Conservation (phyloP, 2,888 invertebrate genomes). For the Amiota communis region DNA sequence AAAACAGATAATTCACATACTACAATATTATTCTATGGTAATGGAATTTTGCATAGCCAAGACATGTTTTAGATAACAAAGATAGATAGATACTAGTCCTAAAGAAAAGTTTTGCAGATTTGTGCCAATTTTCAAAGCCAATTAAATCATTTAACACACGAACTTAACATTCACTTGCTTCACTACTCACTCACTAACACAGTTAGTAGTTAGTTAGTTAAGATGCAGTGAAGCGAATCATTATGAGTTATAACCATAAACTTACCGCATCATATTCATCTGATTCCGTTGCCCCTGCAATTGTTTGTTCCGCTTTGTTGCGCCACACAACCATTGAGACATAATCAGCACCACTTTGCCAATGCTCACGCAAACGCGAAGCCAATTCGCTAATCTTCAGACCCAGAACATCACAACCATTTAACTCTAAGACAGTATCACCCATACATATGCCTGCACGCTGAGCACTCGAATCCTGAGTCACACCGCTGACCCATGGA, state of each 20-base stretch:
- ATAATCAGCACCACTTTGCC: conserved; percentile 66
- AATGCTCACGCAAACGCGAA: conserved; percentile 64
- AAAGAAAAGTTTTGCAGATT: too few relatives aligned
- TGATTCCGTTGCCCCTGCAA: conserved; percentile 39
- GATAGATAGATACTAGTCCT: too few relatives aligned
- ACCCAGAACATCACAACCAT: conserved; percentile 70
- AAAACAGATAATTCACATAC: too few relatives aligned
- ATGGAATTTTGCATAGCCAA: too few relatives aligned
- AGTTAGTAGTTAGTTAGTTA: too few relatives aligned
- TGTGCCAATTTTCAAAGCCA: too few relatives aligned
- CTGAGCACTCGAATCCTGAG: conserved; percentile 77
- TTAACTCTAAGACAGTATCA: conserved; percentile 80
- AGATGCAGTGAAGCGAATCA: too few relatives aligned
- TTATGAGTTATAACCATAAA: not conserved
- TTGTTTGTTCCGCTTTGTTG: conserved; percentile 53
- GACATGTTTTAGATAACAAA: too few relatives aligned
- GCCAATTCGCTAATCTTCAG: conserved; percentile 71
- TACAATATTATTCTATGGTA: too few relatives aligned
- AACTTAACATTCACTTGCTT: too few relatives aligned
- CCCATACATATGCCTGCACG: conserved; percentile 79
- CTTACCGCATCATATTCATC: conserved; percentile 56
- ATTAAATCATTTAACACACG: too few relatives aligned
- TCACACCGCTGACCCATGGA: conserved; percentile 83
- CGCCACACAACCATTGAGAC: conserved; percentile 71
- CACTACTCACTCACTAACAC: too few relatives aligned